Evolutionary conservation across 2,113 vertebrate genomes (phyloP), one percentile per base, ranked within the genome.

Genomic region (Osmerus eperlanus): DNA sequence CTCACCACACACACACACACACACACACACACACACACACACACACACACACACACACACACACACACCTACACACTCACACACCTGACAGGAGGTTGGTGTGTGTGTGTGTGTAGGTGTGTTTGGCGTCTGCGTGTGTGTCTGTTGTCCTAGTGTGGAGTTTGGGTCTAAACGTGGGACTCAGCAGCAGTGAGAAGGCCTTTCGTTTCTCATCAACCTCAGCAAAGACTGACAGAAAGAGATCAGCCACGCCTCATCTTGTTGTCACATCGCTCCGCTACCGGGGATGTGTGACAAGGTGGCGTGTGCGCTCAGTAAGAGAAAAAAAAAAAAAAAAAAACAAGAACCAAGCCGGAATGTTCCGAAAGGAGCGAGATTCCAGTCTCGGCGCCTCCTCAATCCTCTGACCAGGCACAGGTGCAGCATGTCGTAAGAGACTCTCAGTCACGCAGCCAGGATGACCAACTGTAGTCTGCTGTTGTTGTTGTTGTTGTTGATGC

Each of bases 221-320:
- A 76, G 56, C 71, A 69, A 56, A 64, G 67, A 70, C 68, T 68
- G 80, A 83, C 82, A 83, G 78, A 55, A 71, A 78, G 18, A 56
- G 74, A 85, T 79, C 79, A 73, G 68, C 78, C 76, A 71, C 78
- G 80, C 55, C 71, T 61, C 78, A 59, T 87, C 74, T 72, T 61
- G 54, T 80, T 6, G 69, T 76, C 82, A 67, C 32, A 25, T 74
- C 32, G 4, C 15, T 0, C 68, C 41, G 1, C 68, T 23, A n/a
- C 29, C 29, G 64, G 64, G 56, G 16, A 53, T 16, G 19, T n/a
- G 7, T 47, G 67, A 61, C 41, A 6, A 52, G 58, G 51, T 68
- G 78, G 18, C 59, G 59, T 51, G 19, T 32, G 41, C 13, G 14
- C 21, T 21, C 21, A 21, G n/a, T n/a, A n/a, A n/a, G n/a, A n/a